A percentile compares a stretch with the other conserved stretches of the same genome.
Conservation (phyloP, 1,140 invertebrate species). For the Aphaenogaster ashmeadi region DNA sequence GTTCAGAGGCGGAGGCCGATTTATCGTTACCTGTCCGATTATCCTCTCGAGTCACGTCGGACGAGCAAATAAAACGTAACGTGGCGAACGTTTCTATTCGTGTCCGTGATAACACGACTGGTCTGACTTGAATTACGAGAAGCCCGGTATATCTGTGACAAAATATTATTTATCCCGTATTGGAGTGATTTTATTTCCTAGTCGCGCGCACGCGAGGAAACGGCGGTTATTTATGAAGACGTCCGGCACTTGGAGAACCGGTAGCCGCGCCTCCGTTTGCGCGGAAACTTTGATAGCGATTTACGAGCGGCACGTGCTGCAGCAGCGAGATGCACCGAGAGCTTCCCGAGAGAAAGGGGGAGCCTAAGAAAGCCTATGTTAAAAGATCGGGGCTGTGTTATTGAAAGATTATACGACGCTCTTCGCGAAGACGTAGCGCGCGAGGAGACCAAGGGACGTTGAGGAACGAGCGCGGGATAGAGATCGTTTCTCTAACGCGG, state of each 20-base stretch:
- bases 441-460: not conserved
- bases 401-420: constrained; percentile 37
- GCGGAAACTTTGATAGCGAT: constrained; percentile 81
- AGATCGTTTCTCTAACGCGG: constrained; percentile 6
- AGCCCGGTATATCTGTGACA: not conserved
- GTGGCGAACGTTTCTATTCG: constrained; percentile 8
- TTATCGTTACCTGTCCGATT: constrained; percentile 10
- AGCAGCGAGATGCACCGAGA: constrained; percentile 21
- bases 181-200: constrained; percentile 14
- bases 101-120: constrained; percentile 1
- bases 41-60: not conserved
- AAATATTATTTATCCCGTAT: constrained; percentile 27
- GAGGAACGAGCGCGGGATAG: constrained; percentile 11
- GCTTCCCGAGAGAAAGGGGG: too few species aligned
- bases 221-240: constrained; percentile 57
- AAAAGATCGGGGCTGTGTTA: constrained; percentile 30
- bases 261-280: constrained; percentile 60
- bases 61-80: not conserved
- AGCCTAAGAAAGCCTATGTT: constrained; percentile 14
- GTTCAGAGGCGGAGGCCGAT: not conserved
- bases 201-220: constrained; percentile 4
- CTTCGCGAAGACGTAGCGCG: not conserved
- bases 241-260: constrained; percentile 59
- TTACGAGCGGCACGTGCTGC: constrained; percentile 81
- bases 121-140: constrained; percentile 12